Conservation (phyloP, 2,797 vertebrate species). For the Rhabdophis nuchalis region DNA sequence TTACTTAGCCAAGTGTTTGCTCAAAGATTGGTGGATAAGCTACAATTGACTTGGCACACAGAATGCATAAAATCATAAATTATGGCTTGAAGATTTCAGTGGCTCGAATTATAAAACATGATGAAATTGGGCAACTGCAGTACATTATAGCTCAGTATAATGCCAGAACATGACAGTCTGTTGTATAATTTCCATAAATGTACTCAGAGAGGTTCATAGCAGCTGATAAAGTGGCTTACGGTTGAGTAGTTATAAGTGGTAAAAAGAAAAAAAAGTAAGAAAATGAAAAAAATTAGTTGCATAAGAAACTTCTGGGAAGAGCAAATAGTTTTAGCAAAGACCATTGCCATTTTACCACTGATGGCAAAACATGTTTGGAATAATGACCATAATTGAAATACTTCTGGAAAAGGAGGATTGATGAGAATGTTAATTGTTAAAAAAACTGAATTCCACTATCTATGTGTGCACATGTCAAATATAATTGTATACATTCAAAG, state of each 20-base stretch:
- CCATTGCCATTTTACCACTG: neutral
- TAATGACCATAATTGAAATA: neutral
- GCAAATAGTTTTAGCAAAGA: neutral
- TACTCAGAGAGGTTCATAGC: neutral
- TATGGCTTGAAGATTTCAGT: neutral
- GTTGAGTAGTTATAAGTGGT: neutral
- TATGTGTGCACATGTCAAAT: neutral
- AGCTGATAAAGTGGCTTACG: neutral
- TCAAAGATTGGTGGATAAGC: neutral
- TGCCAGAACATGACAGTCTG: neutral
- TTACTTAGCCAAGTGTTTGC: neutral
- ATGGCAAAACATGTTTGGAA: neutral
- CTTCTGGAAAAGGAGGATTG: neutral
- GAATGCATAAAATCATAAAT: neutral
- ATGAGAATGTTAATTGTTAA: neutral
- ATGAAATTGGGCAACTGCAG: neutral
- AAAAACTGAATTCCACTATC: neutral
- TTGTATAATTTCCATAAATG: neutral
- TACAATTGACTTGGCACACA: neutral
- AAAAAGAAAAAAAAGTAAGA: neutral
- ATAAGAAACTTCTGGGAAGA: neutral
- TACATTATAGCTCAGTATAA: neutral
- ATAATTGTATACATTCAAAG: neutral
- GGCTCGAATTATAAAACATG: neutral
- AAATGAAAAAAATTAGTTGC: neutral